Base-by-base conservation (phyloP, 2,888 invertebrate genomes). In the Ormyrus pomaceus region DNA sequence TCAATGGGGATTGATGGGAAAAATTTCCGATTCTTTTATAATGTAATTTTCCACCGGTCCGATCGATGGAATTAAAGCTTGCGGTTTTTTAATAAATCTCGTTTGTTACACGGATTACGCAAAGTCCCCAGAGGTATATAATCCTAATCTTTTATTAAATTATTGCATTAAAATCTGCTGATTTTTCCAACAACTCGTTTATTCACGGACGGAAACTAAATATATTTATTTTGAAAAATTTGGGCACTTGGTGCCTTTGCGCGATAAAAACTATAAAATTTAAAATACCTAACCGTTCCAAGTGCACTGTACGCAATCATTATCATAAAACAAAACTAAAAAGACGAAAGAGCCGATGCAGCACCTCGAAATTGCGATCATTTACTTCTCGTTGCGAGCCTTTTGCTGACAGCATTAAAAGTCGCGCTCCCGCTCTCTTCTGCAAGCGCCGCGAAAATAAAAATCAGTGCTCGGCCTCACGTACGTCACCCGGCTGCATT, bases 391-490 rank as follows among this genome's bases (percentile, higher is more conserved):
- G 8, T 8, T 55, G 34, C 53, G 5, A 13, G 34, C 6, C 13
- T 50, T 62, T 68, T 51, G 55, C 19, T 61, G 70, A 56, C 55
- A 62, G 19, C 45, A 69, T 74, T 69, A 58, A 78, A 74, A 58
- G 69, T 69, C 11, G 10, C 9, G 10, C 5, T 61, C 59, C 19
- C 19, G 13, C 10, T 77, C 10, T 77, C 51, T 59, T 7, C 8
- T 51, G 55, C 65, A 13, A 66, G 19, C 46, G 1, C 48, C 19
- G 66, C 58, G 13, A 19, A 78, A 78, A 66, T 56, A 72, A 66
- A 72, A 77, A 72, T 77, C 50, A 62, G 61, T 45, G 64, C 46
- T 46, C 10, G 5, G 1, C 50, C 8, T 76, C 53, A 76, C 62
- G 68, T 76, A 62, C 58, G 46, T 55, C 11, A 9, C 56, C 51